These are phyloP conservation scores for Mastigias papua DNA, from an alignment of 30 jellyfish, hydroid and myxozoan species.

Conservation along the genomic window DNA sequence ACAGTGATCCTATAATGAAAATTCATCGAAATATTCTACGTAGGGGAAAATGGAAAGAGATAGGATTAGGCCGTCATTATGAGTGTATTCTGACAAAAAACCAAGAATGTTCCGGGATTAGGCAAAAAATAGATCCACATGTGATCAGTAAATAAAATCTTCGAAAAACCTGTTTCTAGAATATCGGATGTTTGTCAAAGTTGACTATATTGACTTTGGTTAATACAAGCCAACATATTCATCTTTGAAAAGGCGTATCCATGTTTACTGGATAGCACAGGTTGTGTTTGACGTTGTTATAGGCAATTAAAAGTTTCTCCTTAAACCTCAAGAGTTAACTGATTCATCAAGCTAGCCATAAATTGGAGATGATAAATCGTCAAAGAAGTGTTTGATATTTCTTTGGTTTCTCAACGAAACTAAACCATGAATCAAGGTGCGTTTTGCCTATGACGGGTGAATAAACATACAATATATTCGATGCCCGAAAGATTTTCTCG, in stretches of 20 bases:
- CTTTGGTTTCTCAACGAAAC: not conserved
- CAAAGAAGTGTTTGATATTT: not conserved
- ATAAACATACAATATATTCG: too few species aligned
- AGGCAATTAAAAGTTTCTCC: not conserved
- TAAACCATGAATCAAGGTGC: not conserved
- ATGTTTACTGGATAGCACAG: not conserved
- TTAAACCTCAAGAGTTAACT: not conserved
- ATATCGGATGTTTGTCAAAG: slow-evolving; percentile 33
- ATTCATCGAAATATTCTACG: not conserved
- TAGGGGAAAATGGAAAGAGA: not conserved
- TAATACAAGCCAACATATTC: slow-evolving; percentile 29
- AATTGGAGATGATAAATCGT: not conserved
- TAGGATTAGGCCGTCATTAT: slow-evolving; percentile 54
- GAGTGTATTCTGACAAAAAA: slow-evolving; percentile 6
- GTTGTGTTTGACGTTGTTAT: not conserved
- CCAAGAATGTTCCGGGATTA: slow-evolving; percentile 26
- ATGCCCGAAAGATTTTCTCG: too few species aligned
- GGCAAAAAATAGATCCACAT: slow-evolving; percentile 52
- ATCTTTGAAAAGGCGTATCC: not conserved
- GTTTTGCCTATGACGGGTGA: not conserved
- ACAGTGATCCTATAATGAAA: not conserved
- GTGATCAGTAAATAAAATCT: slow-evolving; percentile 40
- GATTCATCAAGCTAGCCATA: not conserved
- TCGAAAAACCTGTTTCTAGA: slow-evolving; percentile 31
- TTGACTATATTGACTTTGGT: slow-evolving; percentile 21